Percentiles rank a stretch among this genome's conserved stretches.
These are phyloP conservation scores for Drosophila rufa DNA, from an alignment of 1,140 invertebrate genomes.

Conservation along the genomic window DNA sequence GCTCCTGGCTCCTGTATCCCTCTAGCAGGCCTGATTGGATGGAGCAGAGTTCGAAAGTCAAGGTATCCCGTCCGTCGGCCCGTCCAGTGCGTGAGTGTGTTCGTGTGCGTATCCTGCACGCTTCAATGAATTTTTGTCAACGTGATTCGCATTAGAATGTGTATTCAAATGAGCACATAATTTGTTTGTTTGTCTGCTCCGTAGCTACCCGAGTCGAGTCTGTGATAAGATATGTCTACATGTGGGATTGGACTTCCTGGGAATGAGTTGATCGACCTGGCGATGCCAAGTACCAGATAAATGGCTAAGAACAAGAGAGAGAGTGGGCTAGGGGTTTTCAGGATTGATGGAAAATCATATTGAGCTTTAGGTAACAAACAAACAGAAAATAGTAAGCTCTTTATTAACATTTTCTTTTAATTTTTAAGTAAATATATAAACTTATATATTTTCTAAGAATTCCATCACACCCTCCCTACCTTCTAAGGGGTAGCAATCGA, in stretches of 20 bases:
- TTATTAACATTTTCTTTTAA: neutral
- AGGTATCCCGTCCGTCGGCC: conserved; percentile 47
- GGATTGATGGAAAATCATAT: too few relatives aligned
- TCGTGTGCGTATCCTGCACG: conserved; percentile 50
- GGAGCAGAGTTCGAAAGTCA: conserved; percentile 67
- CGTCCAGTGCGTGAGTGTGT: conserved; percentile 27
- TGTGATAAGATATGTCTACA: conserved; percentile 51
- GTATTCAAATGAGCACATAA: conserved; percentile 83
- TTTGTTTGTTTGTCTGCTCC: conserved; percentile 74
- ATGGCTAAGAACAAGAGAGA: too few relatives aligned
- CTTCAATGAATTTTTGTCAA: conserved; percentile 82
- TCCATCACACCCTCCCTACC: neutral
- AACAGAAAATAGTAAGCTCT: neutral
- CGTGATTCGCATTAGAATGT: conserved; percentile 83
- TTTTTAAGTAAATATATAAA: neutral
- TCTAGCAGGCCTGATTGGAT: conserved; percentile 59
- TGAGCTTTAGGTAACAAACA: too few relatives aligned
- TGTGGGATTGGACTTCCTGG: conserved; percentile 29
- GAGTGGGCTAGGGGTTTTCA: accelerated
- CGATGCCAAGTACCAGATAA: conserved; percentile 22
- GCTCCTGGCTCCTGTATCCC: neutral
- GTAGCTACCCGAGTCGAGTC: conserved; percentile 17
- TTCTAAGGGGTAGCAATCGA: conserved; percentile 15
- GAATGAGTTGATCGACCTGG: conserved; percentile 9
- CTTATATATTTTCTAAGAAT: neutral